A percentile compares a stretch with the other conserved stretches of the same genome.
These are phyloP conservation scores for Brachymystax lenok DNA, from an alignment of 2,797 vertebrate species.

Conservation along the genomic window DNA sequence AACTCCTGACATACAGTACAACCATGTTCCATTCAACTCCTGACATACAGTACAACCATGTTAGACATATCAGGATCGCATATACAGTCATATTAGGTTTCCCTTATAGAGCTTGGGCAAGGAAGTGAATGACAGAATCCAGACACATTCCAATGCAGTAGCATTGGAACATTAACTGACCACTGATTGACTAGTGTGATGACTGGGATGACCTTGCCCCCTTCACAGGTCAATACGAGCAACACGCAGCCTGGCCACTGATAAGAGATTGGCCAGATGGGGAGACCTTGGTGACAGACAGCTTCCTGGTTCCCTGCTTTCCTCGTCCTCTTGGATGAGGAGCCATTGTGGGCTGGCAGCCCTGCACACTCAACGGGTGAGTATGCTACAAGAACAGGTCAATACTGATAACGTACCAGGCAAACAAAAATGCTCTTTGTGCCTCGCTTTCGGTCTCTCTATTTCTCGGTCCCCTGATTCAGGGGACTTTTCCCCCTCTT, in stretches of 20 bases:
- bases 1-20: too few relatives aligned
- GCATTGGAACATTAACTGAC: conserved; percentile 64
- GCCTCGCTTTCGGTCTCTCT: conserved; percentile 21
- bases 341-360: conserved; percentile 53
- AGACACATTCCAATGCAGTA: conserved; percentile 64
- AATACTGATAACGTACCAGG: conserved; percentile 55
- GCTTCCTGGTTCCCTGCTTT: conserved; percentile 54
- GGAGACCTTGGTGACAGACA: conserved; percentile 63
- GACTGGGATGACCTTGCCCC: conserved; percentile 73
- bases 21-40: too few relatives aligned
- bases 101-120: conserved; percentile 42
- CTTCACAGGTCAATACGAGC: conserved; percentile 62
- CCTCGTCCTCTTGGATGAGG: conserved; percentile 66
- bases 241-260: conserved; percentile 58
- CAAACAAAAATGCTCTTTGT: conserved; percentile 71
- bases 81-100: conserved; percentile 36
- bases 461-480: conserved; percentile 32
- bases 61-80: too few relatives aligned
- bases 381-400: conserved; percentile 46
- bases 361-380: conserved; percentile 66
- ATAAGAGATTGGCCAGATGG: conserved; percentile 65
- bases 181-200: conserved; percentile 67
- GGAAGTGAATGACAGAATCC: conserved; percentile 43
- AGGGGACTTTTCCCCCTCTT: conserved; percentile 52
- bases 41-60: too few relatives aligned